Percentiles rank a stretch among this genome's conserved stretches.
phyloP scores from a whole-genome alignment of 2,888 invertebrate species.

The Platycheirus albimanus region DNA sequence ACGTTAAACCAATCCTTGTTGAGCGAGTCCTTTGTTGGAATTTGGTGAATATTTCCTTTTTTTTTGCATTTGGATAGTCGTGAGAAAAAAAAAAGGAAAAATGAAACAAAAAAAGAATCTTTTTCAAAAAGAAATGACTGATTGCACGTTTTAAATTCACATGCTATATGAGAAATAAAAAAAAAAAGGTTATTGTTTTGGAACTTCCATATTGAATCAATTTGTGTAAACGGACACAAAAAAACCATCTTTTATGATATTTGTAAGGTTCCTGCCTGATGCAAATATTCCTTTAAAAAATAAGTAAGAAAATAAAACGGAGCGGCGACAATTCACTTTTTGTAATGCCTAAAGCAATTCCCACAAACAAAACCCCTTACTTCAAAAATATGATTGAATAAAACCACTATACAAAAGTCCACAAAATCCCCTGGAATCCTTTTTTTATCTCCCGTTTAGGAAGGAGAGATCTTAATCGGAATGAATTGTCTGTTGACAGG shows the following conservation, averaged over 20 bases:
- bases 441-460: conserved; percentile 46
- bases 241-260: neutral
- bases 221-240: too few relatives aligned
- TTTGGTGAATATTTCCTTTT: conserved; percentile 36
- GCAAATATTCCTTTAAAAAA: too few relatives aligned
- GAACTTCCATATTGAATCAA: neutral
- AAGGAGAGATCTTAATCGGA: conserved; percentile 56
- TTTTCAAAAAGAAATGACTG: neutral
- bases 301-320: too few relatives aligned
- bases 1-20: conserved; percentile 48
- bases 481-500: conserved; percentile 69
- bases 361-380: neutral
- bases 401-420: conserved; percentile 17
- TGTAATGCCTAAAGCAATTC: too few relatives aligned
- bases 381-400: conserved; percentile 28
- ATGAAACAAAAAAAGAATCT: neutral
- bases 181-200: neutral
- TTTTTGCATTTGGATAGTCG: conserved; percentile 22
- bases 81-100: conserved; percentile 33
- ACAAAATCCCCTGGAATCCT: conserved; percentile 43
- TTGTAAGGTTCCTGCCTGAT: too few relatives aligned
- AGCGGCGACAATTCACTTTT: too few relatives aligned
- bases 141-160: neutral
- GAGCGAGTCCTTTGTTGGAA: conserved; percentile 41
- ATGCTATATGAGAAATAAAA: neutral